A percentile compares a stretch with the other conserved stretches of the same genome.
These are phyloP conservation scores for Synanthedon formicaeformis DNA, from an alignment of 2,888 invertebrate species.

Conservation along the genomic window DNA sequence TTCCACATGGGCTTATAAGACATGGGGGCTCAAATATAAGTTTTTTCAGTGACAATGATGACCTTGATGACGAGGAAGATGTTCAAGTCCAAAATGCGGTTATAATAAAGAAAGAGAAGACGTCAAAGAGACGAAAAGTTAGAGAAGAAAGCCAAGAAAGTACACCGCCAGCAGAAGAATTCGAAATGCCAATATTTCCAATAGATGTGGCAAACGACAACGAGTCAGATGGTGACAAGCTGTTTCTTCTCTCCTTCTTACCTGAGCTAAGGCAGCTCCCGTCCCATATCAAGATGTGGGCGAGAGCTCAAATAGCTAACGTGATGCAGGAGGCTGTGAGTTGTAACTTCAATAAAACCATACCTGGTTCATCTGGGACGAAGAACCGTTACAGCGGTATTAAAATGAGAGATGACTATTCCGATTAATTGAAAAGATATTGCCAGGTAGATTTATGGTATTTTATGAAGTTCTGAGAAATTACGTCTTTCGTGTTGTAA, in stretches of 20 bases:
- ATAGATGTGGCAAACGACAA: conserved; percentile 21
- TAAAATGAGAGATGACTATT: conserved; percentile 29
- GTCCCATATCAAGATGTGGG: conserved; percentile 59
- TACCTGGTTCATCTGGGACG: conserved; percentile 18
- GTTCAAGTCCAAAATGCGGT: not conserved
- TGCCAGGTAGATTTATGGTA: too few relatives aligned
- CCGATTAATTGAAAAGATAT: conserved; percentile 12
- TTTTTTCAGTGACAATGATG: conserved; percentile 7
- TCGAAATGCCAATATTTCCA: conserved; percentile 45
- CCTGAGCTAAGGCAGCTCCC: conserved; percentile 58
- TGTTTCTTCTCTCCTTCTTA: conserved; percentile 52
- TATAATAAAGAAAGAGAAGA: conserved; percentile 1
- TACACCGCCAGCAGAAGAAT: conserved; percentile 27
- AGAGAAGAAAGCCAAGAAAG: conserved; percentile 1
- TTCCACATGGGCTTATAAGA: too few relatives aligned
- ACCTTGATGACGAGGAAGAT: conserved; percentile 1
- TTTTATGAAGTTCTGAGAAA: too few relatives aligned
- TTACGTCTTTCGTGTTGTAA: too few relatives aligned
- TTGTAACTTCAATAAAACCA: conserved; percentile 36
- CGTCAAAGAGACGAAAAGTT: conserved; percentile 1
- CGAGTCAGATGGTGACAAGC: conserved; percentile 42
- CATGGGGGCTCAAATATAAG: not conserved
- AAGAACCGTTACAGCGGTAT: conserved; percentile 16
- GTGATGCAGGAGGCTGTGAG: conserved; percentile 59
- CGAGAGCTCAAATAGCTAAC: conserved; percentile 51